A percentile compares a stretch with the other conserved stretches of the same genome.
Evolutionary conservation across 2,888 invertebrate genomes (phyloP).

Genomic region (Amphipoea lucens): DNA sequence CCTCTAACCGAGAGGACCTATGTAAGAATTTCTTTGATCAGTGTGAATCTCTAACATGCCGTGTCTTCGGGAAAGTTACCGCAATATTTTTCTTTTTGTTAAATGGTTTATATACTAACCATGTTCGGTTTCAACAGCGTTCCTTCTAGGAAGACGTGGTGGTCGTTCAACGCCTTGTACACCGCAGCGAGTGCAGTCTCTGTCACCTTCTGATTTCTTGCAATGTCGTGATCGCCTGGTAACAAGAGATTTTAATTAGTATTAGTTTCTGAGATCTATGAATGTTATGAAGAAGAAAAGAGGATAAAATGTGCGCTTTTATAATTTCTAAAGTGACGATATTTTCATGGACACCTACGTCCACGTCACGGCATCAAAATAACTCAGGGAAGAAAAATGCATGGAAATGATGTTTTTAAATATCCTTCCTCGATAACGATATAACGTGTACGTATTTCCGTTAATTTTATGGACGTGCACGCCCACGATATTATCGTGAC

Average conservation of each 20-base stretch:
- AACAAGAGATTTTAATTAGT: constrained; percentile 25
- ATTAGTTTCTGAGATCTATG: background rate
- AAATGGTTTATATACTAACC: constrained; percentile 88
- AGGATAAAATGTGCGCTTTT: background rate
- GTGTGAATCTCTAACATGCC: background rate
- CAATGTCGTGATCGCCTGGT: constrained; percentile 95
- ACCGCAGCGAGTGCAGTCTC: constrained; percentile 97
- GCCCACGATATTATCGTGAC: background rate
- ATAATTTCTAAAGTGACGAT: too few relatives aligned
- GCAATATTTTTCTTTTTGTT: background rate
- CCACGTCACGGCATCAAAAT: too few relatives aligned
- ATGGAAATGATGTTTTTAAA: too few relatives aligned
- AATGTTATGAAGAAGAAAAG: background rate
- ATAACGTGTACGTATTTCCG: too few relatives aligned
- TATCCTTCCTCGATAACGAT: too few relatives aligned
- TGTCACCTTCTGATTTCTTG: constrained; percentile 96
- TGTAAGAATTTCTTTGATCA: background rate
- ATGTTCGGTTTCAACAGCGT: constrained; percentile 99
- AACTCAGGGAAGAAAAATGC: too few relatives aligned
- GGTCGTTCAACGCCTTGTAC: constrained; percentile 98
- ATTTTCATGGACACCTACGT: too few relatives aligned
- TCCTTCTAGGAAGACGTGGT: constrained; percentile 98
- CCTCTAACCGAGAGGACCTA: background rate
- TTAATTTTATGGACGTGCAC: too few relatives aligned
- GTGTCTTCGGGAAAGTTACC: background rate